Base-by-base conservation (phyloP, 2,888 invertebrate genomes). In the Zaprionus bogoriensis region DNA sequence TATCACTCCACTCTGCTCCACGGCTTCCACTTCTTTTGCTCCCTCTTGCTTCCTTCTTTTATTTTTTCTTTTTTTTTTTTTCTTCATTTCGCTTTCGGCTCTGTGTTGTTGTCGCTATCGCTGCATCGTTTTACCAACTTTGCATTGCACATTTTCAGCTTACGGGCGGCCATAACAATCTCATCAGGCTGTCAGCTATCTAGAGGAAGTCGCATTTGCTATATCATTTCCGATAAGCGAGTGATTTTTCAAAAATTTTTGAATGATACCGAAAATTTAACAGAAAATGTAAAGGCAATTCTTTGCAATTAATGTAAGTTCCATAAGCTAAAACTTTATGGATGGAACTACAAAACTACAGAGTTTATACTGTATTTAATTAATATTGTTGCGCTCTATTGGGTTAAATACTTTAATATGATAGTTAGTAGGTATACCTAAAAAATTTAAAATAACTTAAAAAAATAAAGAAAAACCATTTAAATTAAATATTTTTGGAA, bases 81-180 rank as follows among this genome's bases (percentile, higher is more conserved):
- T 48, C 50, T 50, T 68, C 41, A 41, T 62, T 73, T 63, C 17
- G 27, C 48, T 55, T 62, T 52, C 45, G 23, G 54, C 67, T 64
- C 63, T 67, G 59, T 47, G 27, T 48, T 45, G 32, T 42, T 62
- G 62, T 60, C 68, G 59, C 61, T 62, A 60, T 60, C 68, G 59
- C 61, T 72, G 86, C 74, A 77, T 67, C 77, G 77, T 65, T 85
- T 78, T 68, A 79, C 65, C 74, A 65, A 74, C 72, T 81, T 72
- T 62, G 48, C 75, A 74, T 67, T 77, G 81, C 71, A 61, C 66
- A 77, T 68, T 81, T 59, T 36, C 38, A 12, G 42, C 28, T 30
- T 22, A 60, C 61, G 42, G 54, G 52, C 59, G 62, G 51, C 27
- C 62, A 73, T 52, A 68, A 74, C 59, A 63, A 74, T 68, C 47